Evolutionary conservation across 23 tunicate species (phyloP).

Genomic region (Ciona savignyi): DNA sequence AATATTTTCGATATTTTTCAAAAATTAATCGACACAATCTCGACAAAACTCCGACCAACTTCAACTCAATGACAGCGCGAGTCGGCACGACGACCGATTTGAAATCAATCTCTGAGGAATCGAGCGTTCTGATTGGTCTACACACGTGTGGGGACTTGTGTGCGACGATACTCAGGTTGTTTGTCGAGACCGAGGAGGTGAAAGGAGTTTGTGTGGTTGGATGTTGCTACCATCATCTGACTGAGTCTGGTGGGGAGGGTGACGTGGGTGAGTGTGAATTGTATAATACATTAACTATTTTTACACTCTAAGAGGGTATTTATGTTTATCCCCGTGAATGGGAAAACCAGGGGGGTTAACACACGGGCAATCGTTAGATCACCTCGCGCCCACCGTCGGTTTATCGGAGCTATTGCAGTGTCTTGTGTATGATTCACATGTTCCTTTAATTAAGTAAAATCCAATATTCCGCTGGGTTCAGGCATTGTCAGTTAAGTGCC

Average conservation of each 20-base stretch:
- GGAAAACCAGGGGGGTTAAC: too few species aligned
- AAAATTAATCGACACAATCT: constrained; percentile 14
- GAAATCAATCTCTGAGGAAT: not conserved
- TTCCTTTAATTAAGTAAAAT: too few species aligned
- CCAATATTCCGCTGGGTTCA: too few species aligned
- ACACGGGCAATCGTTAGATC: too few species aligned
- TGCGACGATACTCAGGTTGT: constrained; percentile 25
- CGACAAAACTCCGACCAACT: constrained; percentile 12
- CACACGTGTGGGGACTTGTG: constrained; percentile 84
- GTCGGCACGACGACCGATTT: constrained; percentile 29
- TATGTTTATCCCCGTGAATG: too few species aligned
- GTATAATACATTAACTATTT: not conserved
- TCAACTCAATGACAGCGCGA: constrained; percentile 20
- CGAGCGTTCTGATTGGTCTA: constrained; percentile 40
- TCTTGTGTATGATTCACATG: too few species aligned
- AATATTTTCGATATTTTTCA: constrained; percentile 54
- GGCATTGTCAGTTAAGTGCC: too few species aligned
- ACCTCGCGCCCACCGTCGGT: too few species aligned
- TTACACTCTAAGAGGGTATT: too few species aligned
- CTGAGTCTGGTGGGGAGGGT: constrained; percentile 11
- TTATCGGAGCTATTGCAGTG: too few species aligned
- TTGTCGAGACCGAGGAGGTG: constrained; percentile 16
- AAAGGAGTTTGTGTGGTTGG: constrained; percentile 60
- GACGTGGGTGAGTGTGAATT: not conserved
- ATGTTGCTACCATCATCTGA: constrained; percentile 71